A percentile compares a stretch with the other conserved stretches of the same genome.
These are phyloP conservation scores for Gymnobelideus leadbeateri DNA, from an alignment of 2,113 vertebrate species.

Conservation along the genomic window DNA sequence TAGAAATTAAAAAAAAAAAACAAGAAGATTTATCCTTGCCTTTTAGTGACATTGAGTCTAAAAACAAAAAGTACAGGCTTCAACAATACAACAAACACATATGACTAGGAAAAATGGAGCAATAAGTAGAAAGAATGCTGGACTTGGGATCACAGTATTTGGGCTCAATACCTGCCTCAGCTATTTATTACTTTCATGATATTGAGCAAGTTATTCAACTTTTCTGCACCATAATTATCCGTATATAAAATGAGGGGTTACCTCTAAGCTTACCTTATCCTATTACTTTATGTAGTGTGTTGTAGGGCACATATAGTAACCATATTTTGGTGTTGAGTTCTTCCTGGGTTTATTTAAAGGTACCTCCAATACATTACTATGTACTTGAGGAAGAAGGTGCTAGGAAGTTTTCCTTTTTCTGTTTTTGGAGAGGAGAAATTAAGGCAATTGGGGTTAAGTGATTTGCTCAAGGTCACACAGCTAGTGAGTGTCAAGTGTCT, in stretches of 20 bases:
- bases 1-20: neutral
- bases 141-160: neutral
- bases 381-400: neutral
- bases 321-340: neutral
- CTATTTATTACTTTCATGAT: neutral
- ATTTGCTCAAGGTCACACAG: no score
- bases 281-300: neutral
- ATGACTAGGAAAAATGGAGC: neutral
- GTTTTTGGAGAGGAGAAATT: no score
- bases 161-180: neutral
- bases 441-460: no score
- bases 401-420: neutral
- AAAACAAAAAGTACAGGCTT: no score
- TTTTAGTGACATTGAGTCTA: no score
- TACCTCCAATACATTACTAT: neutral
- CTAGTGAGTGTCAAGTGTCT: no score
- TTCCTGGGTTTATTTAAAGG: neutral
- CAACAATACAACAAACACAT: neutral
- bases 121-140: neutral
- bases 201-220: neutral
- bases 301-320: neutral
- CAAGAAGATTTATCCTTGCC: neutral
- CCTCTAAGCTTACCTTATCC: neutral
- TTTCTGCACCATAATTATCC: neutral
- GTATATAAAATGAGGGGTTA: neutral